Percentiles rank a stretch among this genome's conserved stretches.
Evolutionary conservation across 2,797 vertebrate genomes (phyloP).

Genomic region (Macropodus opercularis): DNA sequence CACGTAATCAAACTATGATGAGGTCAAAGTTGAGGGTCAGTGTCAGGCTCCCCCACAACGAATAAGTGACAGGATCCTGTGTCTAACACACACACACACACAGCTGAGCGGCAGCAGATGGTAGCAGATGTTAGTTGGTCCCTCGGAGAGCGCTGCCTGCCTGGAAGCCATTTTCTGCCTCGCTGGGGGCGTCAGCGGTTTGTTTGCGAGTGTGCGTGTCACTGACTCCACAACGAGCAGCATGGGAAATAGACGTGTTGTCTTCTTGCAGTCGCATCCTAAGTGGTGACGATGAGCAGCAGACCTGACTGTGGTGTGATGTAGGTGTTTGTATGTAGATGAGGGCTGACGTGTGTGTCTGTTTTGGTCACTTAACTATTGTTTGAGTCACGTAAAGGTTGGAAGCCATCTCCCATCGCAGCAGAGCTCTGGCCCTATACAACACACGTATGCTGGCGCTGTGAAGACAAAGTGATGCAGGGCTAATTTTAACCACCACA

Average conservation of each 20-base stretch:
- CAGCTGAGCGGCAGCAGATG: constrained; percentile 55
- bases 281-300: constrained; percentile 2
- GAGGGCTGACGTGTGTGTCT: neutral
- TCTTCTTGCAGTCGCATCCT: neutral
- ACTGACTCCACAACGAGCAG: constrained; percentile 19
- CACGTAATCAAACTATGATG: no score
- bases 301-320: constrained; percentile 8
- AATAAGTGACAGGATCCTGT: constrained; percentile 46
- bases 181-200: constrained; percentile 32
- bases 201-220: constrained; percentile 4
- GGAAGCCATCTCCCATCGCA: no score
- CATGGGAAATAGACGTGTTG: constrained; percentile 19
- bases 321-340: neutral
- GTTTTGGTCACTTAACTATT: no score
- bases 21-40: constrained; percentile 4
- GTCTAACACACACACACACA: constrained; percentile 35
- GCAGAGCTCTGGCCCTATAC: no score
- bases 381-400: no score
- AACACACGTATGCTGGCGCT: no score
- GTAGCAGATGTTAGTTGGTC: constrained; percentile 68
- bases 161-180: constrained; percentile 63
- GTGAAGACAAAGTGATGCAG: no score
- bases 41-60: constrained; percentile 12
- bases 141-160: constrained; percentile 58
- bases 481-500: no score